phyloP scores from a whole-genome alignment of 2,113 vertebrate species.

The Gobius niger region DNA sequence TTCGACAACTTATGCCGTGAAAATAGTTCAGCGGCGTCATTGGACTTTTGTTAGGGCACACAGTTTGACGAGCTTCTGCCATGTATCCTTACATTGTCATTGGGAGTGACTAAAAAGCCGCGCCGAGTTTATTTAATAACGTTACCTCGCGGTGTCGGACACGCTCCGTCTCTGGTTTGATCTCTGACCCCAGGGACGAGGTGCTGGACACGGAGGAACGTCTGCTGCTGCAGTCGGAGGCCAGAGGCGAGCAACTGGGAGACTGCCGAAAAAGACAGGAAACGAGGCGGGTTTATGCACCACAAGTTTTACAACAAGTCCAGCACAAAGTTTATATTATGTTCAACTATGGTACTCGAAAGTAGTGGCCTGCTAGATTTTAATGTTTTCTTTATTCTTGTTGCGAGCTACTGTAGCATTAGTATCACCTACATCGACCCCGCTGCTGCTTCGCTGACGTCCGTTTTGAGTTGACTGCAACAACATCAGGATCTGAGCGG shows the following conservation, averaged over 20 bases:
- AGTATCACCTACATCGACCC: conserved; percentile 74
- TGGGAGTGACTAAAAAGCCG: too few species aligned
- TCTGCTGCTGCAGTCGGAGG: conserved; percentile 83
- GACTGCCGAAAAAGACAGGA: conserved; percentile 67
- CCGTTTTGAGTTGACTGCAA: conserved; percentile 78
- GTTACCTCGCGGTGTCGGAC: conserved; percentile 85
- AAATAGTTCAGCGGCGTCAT: too few species aligned
- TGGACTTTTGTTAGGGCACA: too few species aligned
- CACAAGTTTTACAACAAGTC: neutral
- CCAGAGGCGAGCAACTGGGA: conserved; percentile 73
- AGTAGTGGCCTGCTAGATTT: too few species aligned
- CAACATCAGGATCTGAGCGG: conserved; percentile 83
- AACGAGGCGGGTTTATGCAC: neutral
- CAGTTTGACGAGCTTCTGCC: too few species aligned
- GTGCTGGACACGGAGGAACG: conserved; percentile 85
- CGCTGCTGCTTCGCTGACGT: conserved; percentile 70
- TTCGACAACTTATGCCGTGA: too few species aligned
- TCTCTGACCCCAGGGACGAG: conserved; percentile 77
- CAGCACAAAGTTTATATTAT: neutral
- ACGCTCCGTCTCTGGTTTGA: conserved; percentile 74
- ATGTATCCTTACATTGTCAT: too few species aligned
- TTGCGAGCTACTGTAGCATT: too few species aligned
- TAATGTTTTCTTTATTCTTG: too few species aligned
- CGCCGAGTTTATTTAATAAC: too few species aligned
- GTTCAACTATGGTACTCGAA: too few species aligned